Evolutionary conservation across 2,113 vertebrate genomes (phyloP).

Genomic region (Malurus elegans): DNA sequence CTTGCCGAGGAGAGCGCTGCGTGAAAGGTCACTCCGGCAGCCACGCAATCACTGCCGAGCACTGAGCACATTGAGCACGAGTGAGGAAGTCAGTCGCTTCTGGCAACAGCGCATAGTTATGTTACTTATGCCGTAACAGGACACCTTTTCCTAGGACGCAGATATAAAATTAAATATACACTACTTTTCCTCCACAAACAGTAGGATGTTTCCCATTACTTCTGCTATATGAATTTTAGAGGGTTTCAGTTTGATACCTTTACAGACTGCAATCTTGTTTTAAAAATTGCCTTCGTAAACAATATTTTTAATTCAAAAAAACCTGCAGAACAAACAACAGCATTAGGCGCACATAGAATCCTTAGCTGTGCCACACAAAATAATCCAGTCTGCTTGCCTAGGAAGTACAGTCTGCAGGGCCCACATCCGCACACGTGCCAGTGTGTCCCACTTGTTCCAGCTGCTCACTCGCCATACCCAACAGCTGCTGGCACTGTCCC

Average conservation of each 20-base stretch:
- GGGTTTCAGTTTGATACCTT: not conserved
- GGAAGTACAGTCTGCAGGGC: not conserved
- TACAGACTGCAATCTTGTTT: not conserved
- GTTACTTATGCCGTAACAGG: not conserved
- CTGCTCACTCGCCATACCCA: not conserved
- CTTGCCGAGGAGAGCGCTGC: not conserved
- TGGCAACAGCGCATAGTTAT: not conserved
- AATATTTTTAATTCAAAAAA: not conserved
- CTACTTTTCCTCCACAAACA: not conserved
- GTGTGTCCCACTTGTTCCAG: not conserved
- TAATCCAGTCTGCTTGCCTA: not conserved
- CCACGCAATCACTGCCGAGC: not conserved
- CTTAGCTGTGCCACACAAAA: fast-evolving
- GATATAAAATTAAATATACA: not conserved
- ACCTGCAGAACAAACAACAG: not conserved
- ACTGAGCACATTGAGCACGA: fast-evolving
- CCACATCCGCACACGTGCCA: fast-evolving
- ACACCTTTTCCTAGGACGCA: not conserved
- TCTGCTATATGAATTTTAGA: not conserved
- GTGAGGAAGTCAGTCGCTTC: not conserved
- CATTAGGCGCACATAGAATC: not conserved
- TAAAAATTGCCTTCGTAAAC: not conserved
- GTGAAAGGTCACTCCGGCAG: not conserved
- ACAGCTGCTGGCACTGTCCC: not conserved
- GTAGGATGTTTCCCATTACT: not conserved